Percentiles rank a stretch among this genome's conserved stretches.
Evolutionary conservation across 2,113 vertebrate genomes (phyloP).

Genomic region (Anolis carolinensis): DNA sequence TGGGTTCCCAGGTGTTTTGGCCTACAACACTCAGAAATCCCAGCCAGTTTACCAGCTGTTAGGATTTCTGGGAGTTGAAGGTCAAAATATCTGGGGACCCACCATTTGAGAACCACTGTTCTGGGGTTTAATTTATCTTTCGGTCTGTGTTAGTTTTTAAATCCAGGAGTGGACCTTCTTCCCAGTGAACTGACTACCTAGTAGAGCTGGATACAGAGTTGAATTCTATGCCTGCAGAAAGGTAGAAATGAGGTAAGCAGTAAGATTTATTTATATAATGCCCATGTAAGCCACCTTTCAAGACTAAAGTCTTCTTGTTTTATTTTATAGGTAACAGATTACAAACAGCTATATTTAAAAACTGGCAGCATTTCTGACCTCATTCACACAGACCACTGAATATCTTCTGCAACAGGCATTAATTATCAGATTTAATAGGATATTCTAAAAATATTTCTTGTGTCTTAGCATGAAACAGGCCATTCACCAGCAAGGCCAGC

Average conservation of each 20-base stretch:
- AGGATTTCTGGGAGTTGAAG: too few species aligned
- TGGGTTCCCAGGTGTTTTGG: too few species aligned
- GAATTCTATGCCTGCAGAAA: not conserved
- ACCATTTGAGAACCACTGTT: too few species aligned
- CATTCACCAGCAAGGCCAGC: constrained; percentile 7
- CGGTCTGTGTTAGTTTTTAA: not conserved
- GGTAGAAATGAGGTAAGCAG: not conserved
- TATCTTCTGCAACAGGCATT: constrained; percentile 32
- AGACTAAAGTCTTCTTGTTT: not conserved
- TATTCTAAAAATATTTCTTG: constrained; percentile 22
- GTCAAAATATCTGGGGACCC: too few species aligned
- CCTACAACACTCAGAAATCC: too few species aligned
- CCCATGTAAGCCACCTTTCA: not conserved
- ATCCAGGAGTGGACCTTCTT: not conserved
- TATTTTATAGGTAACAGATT: not conserved
- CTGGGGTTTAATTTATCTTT: not conserved
- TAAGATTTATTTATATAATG: constrained; percentile 14
- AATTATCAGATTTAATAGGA: not conserved
- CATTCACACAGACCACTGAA: not conserved
- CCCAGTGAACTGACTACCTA: not conserved
- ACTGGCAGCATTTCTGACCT: not conserved
- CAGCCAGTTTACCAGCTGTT: too few species aligned
- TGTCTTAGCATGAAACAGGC: constrained; percentile 7
- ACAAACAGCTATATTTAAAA: not conserved
- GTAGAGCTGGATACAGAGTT: not conserved